Evolutionary conservation across 2,113 vertebrate species (phyloP), one percentile per base, ranked within the genome.

Genomic region (Scortum barcoo): DNA sequence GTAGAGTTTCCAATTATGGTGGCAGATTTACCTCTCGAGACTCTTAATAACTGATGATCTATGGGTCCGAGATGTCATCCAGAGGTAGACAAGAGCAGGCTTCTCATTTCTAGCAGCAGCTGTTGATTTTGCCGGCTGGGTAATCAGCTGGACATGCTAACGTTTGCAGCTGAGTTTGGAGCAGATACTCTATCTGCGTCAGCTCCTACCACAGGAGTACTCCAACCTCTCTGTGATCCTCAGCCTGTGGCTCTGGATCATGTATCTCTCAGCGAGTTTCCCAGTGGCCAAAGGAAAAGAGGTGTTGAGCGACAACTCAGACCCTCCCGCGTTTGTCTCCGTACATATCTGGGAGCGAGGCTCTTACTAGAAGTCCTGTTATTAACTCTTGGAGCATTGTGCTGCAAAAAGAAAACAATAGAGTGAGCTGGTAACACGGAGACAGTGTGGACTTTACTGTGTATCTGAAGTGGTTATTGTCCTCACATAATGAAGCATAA

Each of bases 391-490:
- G 56, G 50, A 5, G 28, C 72, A 81, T 77, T 79, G 57, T 65
- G 12, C 44, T 72, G 12, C 67, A 72, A 10, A 19, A 30, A 67
- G 53, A 69, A 72, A 61, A 28, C 11, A n/a, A 40, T 70, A 8
- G 58, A 63, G 71, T 5, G 36, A 71, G 14, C 38, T 46, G 60
- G 61, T 17, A 73, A 30, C 19, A 30, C 13, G 26, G 9, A 26
- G 58, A 72, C 74, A 70, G 42, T n/a, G 20, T n/a, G 42, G 62
- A 53, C 57, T 66, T 61, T 4, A 67, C 16, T 48, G 33, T 60
- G 38, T 71, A 46, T 66, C 62, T 66, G 9, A 86, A 84, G 81
- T 46, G 80, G 10, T 74, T 75, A 84, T 85, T 84, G 86, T 81
- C 58, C 56, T 77, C 51, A 54, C 56, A 89, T 53, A 76, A 83